These are phyloP conservation scores for Muschampia plurimacula DNA, from an alignment of 2,888 invertebrate species.

Conservation along the genomic window DNA sequence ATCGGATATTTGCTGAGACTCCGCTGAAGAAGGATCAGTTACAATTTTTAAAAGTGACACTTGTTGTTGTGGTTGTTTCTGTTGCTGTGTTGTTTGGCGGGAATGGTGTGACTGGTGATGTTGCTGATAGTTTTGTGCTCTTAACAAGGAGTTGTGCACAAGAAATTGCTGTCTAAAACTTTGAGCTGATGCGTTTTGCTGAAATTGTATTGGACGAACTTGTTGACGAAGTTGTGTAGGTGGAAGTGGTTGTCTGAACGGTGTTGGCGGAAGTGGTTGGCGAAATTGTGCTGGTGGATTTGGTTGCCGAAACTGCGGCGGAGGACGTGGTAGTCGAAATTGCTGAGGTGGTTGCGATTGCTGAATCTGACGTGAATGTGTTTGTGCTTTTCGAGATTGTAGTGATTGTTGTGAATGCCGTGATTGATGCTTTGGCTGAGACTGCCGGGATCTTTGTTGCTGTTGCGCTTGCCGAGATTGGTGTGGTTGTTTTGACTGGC, in stretches of 20 bases:
- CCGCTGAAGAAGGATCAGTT: background rate
- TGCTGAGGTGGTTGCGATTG: background rate
- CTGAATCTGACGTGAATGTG: background rate
- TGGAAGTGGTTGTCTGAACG: conserved; percentile 39
- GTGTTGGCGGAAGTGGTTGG: conserved; percentile 5
- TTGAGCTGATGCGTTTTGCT: conserved; percentile 10
- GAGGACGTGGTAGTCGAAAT: background rate
- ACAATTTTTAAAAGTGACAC: background rate
- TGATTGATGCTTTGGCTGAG: conserved; percentile 28
- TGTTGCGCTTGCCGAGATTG: conserved; percentile 9
- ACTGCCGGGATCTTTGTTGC: background rate
- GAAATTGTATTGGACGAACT: conserved; percentile 13
- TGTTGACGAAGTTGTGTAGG: conserved; percentile 32
- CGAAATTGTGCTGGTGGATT: conserved; percentile 9
- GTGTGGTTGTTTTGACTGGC: background rate
- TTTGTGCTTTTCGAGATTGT: background rate
- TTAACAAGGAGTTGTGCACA: background rate
- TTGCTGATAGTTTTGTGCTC: background rate
- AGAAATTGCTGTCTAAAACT: background rate
- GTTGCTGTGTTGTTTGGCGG: conserved; percentile 7
- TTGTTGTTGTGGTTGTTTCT: background rate
- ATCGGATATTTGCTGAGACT: conserved; percentile 1
- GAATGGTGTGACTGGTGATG: conserved; percentile 5
- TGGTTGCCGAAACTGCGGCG: conserved; percentile 32
- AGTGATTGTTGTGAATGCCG: conserved; percentile 10